Evolutionary conservation across 1,140 invertebrate genomes (phyloP).

Genomic region (Formica exsecta): DNA sequence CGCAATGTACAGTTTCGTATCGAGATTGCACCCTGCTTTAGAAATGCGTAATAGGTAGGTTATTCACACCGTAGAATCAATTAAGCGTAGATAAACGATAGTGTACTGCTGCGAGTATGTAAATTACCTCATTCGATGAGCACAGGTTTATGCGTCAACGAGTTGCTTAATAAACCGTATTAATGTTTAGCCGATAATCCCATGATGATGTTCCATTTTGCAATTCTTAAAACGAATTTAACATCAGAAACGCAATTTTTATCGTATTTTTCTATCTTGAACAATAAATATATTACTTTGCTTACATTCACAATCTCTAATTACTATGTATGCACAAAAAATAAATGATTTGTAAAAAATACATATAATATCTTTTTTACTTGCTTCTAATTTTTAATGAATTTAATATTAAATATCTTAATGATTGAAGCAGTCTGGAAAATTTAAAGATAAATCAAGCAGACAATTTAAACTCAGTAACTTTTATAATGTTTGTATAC

Average conservation of each 20-base stretch:
- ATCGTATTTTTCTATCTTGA: not conserved
- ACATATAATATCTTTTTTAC: no score
- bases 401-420: no score
- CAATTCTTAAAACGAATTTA: conserved; percentile 35
- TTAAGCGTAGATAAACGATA: conserved; percentile 40
- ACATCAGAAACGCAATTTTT: not conserved
- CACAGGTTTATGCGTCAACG: conserved; percentile 40
- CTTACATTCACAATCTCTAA: not conserved
- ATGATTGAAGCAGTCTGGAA: no score
- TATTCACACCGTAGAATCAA: conserved; percentile 32
- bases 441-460: no score
- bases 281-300: not conserved
- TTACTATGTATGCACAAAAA: not conserved
- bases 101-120: conserved; percentile 15
- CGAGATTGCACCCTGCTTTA: conserved; percentile 22
- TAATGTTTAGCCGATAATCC: conserved; percentile 53
- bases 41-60: conserved; percentile 27
- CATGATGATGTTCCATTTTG: not conserved
- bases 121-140: conserved; percentile 53
- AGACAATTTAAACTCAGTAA: no score
- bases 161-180: conserved; percentile 42
- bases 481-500: no score
- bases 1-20: not conserved
- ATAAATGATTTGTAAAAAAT: not conserved
- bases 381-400: no score